Conservation (phyloP, 2,888 invertebrate species). For the Hermodice carunculata region DNA sequence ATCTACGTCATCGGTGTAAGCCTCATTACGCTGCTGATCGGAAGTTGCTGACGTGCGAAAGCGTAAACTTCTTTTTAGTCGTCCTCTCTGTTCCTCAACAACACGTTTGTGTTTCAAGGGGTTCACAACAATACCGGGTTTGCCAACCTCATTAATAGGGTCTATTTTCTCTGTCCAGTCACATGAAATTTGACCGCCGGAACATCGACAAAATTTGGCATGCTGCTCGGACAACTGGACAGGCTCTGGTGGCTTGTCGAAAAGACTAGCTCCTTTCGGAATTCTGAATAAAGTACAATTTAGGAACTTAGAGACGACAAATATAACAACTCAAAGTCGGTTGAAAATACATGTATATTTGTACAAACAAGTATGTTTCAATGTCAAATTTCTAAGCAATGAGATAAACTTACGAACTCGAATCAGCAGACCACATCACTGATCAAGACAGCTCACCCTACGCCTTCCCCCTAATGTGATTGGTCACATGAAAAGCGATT, state of each 20-base stretch:
- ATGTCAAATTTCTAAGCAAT: no score
- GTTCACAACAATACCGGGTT: constrained; percentile 8
- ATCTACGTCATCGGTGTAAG: constrained; percentile 12
- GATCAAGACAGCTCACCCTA: no score
- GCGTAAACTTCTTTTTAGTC: constrained; percentile 4
- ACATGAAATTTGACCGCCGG: constrained; percentile 6
- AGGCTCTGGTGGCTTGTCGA: constrained; percentile 2
- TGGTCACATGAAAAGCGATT: no score
- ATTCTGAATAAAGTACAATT: constrained; percentile 3
- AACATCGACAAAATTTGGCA: constrained; percentile 4
- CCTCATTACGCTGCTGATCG: not conserved
- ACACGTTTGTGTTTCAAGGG: constrained; percentile 1
- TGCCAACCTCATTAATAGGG: constrained; percentile 2
- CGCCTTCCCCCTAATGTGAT: no score
- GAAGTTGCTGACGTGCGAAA: not conserved
- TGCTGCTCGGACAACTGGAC: not conserved
- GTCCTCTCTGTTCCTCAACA: not conserved
- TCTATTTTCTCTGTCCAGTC: constrained; percentile 8
- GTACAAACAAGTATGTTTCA: no score
- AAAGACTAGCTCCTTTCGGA: constrained; percentile 11
- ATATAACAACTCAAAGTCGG: no score
- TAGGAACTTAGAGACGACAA: no score
- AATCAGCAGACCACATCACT: no score
- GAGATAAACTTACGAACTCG: no score
- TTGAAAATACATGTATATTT: no score